phyloP scores from a whole-genome alignment of 2,797 vertebrate species.

The Melanogrammus aeglefinus region DNA sequence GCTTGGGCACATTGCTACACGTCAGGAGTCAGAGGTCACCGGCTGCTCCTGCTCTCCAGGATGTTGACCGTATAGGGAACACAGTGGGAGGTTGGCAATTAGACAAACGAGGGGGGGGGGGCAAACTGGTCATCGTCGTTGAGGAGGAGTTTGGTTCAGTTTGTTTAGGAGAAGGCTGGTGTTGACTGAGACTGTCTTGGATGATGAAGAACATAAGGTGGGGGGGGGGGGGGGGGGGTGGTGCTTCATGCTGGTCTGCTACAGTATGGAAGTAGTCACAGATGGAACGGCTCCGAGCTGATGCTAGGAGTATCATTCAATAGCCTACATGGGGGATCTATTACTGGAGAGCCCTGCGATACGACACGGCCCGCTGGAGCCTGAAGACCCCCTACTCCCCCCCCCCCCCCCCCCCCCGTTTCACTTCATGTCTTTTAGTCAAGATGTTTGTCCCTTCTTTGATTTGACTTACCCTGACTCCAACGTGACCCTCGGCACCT shows the following conservation, averaged over 20 bases:
- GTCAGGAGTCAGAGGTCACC: slow-evolving; percentile 1
- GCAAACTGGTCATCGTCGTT: slow-evolving; percentile 50
- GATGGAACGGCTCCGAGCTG: slow-evolving; percentile 29
- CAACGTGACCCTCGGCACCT: background rate
- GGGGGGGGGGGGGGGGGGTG: background rate
- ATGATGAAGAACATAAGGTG: slow-evolving; percentile 42
- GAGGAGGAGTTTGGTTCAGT: background rate
- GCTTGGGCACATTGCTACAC: background rate
- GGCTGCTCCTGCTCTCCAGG: background rate
- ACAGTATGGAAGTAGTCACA: slow-evolving; percentile 54
- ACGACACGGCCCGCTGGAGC: background rate
- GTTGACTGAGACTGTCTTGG: slow-evolving; percentile 32
- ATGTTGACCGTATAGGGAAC: background rate
- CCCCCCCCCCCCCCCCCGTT: background rate
- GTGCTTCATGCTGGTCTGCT: slow-evolving; percentile 31
- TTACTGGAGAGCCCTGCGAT: background rate
- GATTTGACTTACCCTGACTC: background rate
- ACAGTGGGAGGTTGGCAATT: background rate
- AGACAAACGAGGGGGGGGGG: slow-evolving; percentile 28
- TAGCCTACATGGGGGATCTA: background rate
- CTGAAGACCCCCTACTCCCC: background rate
- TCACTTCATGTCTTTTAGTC: background rate
- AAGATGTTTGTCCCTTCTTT: background rate
- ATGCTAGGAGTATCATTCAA: background rate
- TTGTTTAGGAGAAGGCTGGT: slow-evolving; percentile 26